Conservation (phyloP, 2,888 invertebrate species). For the Tromatobia lineatoria region DNA sequence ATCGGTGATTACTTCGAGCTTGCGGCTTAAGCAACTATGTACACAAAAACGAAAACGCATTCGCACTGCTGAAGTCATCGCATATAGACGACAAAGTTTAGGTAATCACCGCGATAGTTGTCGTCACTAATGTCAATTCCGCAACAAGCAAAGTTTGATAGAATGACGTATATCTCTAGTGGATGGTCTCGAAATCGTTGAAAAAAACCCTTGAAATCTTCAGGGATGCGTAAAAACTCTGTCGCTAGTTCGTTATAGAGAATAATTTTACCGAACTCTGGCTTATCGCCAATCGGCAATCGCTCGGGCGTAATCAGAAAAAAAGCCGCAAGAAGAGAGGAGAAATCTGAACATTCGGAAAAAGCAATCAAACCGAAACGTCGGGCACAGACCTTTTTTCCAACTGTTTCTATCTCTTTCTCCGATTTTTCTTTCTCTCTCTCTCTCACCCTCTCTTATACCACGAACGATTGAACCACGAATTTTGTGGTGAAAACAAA, state of each 20-base stretch:
- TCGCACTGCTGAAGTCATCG: background rate
- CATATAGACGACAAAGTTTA: background rate
- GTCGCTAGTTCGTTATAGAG: conserved; percentile 6
- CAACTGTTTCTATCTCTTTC: conserved; percentile 20
- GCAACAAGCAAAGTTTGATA: background rate
- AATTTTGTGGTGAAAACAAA: conserved; percentile 52
- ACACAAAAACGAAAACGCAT: background rate
- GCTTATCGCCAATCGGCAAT: conserved; percentile 38
- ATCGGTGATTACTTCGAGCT: conserved; percentile 12
- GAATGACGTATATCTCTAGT: background rate
- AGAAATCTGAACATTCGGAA: conserved; percentile 59
- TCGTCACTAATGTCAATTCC: background rate
- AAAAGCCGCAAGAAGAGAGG: conserved; percentile 21
- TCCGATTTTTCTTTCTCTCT: background rate
- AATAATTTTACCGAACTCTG: conserved; percentile 23
- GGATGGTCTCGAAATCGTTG: background rate
- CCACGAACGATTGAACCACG: conserved; percentile 54
- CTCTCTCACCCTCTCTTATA: conserved; percentile 28
- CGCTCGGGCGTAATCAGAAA: conserved; percentile 31
- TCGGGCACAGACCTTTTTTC: conserved; percentile 49
- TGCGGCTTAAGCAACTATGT: background rate
- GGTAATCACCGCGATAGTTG: background rate
- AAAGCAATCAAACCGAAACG: conserved; percentile 64
- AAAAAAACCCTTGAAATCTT: background rate
- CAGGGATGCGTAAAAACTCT: conserved; percentile 5